Evolutionary conservation across 1,140 invertebrate species (phyloP).

Genomic region (Penaeus indicus): DNA sequence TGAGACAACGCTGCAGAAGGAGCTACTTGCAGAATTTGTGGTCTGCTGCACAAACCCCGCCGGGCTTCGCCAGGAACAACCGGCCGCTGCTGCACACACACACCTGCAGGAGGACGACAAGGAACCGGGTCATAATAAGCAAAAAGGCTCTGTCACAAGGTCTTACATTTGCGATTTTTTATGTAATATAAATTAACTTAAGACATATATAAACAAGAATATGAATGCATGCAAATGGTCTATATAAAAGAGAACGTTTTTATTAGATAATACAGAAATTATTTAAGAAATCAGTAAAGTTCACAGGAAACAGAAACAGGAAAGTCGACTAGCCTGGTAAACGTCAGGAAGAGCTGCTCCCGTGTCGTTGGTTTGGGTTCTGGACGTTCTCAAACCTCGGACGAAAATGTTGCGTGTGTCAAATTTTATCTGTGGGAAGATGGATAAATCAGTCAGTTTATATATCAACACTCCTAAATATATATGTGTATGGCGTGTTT

Average conservation of each 20-base stretch:
- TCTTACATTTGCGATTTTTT: no score
- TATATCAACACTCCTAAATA: no score
- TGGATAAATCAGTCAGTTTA: no score
- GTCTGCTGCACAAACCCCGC: conserved; percentile 7
- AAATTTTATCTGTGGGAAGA: background rate
- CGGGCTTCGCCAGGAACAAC: background rate
- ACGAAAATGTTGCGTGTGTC: conserved; percentile 30
- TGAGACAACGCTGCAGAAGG: background rate
- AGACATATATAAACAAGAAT: no score
- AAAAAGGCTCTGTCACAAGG: background rate
- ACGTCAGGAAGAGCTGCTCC: background rate
- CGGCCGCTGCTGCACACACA: conserved; percentile 21
- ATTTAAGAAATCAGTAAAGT: no score
- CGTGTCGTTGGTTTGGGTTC: background rate
- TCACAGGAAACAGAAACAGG: no score
- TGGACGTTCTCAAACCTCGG: background rate
- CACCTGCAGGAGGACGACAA: background rate
- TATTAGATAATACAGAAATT: no score
- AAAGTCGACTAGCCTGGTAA: background rate
- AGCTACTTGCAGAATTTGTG: conserved; percentile 19
- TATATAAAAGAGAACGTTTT: no score
- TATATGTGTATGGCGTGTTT: no score
- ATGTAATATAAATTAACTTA: no score
- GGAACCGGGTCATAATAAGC: background rate
- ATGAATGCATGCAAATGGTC: no score